Conservation (phyloP, 2,888 invertebrate genomes). For the Alcis repandata region DNA sequence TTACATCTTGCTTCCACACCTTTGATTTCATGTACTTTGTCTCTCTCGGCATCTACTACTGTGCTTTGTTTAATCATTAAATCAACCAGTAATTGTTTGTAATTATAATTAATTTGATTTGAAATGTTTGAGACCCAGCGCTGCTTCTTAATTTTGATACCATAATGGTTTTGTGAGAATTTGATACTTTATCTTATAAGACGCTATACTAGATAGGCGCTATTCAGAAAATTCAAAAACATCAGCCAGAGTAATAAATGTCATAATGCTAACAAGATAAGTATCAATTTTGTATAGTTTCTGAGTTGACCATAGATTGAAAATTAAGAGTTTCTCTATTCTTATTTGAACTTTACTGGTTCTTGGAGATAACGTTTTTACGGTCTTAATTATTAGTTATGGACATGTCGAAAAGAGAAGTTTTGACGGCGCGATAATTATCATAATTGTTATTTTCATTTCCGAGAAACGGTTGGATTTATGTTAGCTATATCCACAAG, state of each 20-base stretch:
- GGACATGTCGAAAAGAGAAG: conserved; percentile 66
- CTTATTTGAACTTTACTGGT: conserved; percentile 81
- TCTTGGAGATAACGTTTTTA: conserved; percentile 77
- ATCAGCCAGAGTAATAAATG: conserved; percentile 10
- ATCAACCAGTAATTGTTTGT: conserved; percentile 81
- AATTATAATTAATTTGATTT: conserved; percentile 84
- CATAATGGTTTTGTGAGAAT: conserved; percentile 74
- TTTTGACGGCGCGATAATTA: conserved; percentile 77
- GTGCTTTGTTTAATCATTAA: conserved; percentile 77
- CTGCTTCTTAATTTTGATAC: conserved; percentile 71
- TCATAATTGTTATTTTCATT: conserved; percentile 75
- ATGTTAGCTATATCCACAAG: conserved; percentile 43
- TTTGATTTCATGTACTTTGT: conserved; percentile 52
- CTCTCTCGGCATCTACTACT: conserved; percentile 67
- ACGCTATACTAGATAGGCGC: conserved; percentile 41
- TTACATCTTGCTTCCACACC: conserved; percentile 69
- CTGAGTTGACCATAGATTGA: conserved; percentile 54
- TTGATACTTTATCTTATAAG: conserved; percentile 73
- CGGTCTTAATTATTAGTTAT: conserved; percentile 79
- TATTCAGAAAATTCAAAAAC: conserved; percentile 21
- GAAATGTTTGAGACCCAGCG: conserved; percentile 61
- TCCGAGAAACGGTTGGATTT: conserved; percentile 63
- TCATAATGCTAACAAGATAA: conserved; percentile 13
- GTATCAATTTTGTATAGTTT: conserved; percentile 9
- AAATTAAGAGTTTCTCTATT: conserved; percentile 75